Base-by-base conservation (phyloP, 2,888 invertebrate genomes). In the Neocrepidodera transversa region DNA sequence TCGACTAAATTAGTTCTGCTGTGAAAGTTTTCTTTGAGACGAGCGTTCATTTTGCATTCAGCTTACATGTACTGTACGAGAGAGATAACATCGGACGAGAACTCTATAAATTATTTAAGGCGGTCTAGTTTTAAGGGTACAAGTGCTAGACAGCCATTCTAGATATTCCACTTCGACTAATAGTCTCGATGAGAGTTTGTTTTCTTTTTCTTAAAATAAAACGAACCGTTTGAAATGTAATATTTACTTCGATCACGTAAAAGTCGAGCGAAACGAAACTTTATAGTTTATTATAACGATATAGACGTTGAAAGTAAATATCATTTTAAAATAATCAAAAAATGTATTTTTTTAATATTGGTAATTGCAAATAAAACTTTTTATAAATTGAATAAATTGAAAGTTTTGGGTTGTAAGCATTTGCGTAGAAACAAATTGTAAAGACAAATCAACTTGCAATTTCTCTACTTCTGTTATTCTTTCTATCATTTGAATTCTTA, bases 31-130 rank as follows among this genome's bases (percentile, higher is more conserved):
- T 52, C 20, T 42, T 30, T 11, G 32, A 52, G 52, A 20, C 45
- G 26, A 13, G 42, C 52, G 32, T 42, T 52, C 52, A 32, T 42
- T 52, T 43, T 30, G 32, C 30, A 30, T 23, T 51, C 26, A 51
- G 28, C 26, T 52, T 20, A 32, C 32, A 32, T 42, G 43, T 30
- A 43, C 2, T 20, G 20, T n/a, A 16, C 28, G 28, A 40, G 45
- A 11, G 20, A 52, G 28, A 42, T 40, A 52, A 52, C 4, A 16
- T 28, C 26, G 36, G 14, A 7, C 36, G 14, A 40, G 16, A 51
- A 28, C 45, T 52, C 18, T 18, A 42, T 52, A 52, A 52, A 42
- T 52, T 42, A 52, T 51, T 38, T 51, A 51, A 45, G 45, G 45
- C 28, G 45, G 26, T 45, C 45, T 26, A 26, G 45, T 45, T 45